Percentiles rank a stretch among this genome's conserved stretches.
Conservation (phyloP, 2,113 vertebrate species). For the Buteo buteo region DNA sequence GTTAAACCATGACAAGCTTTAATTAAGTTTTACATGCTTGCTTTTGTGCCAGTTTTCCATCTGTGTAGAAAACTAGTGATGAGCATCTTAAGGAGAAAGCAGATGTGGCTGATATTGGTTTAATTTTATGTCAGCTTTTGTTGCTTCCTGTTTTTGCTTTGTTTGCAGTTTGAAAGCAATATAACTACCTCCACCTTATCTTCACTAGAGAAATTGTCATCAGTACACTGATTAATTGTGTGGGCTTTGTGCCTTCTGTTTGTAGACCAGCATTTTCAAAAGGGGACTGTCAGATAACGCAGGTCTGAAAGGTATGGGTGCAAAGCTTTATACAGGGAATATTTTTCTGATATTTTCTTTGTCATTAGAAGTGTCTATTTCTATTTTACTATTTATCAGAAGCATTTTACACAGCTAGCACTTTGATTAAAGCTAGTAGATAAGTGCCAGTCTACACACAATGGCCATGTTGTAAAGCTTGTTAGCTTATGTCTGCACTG, state of each 20-base stretch:
- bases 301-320: background rate
- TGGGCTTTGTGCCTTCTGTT: background rate
- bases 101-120: background rate
- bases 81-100: background rate
- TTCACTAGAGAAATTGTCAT: background rate
- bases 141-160: background rate
- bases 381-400: background rate
- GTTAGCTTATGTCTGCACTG: background rate
- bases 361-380: background rate
- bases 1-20: background rate
- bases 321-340: background rate
- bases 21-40: background rate
- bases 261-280: background rate
- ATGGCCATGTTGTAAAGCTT: accelerated
- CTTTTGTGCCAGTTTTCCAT: background rate
- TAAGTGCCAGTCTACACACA: background rate
- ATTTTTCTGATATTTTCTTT: background rate
- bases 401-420: background rate
- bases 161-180: background rate
- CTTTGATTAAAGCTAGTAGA: background rate
- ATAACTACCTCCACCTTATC: background rate
- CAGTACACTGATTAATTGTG: background rate
- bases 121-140: background rate
- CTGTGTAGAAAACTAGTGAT: background rate
- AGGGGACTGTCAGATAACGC: background rate